Conservation (phyloP, 2,113 vertebrate genomes). For the Sakesphorus luctuosus region DNA sequence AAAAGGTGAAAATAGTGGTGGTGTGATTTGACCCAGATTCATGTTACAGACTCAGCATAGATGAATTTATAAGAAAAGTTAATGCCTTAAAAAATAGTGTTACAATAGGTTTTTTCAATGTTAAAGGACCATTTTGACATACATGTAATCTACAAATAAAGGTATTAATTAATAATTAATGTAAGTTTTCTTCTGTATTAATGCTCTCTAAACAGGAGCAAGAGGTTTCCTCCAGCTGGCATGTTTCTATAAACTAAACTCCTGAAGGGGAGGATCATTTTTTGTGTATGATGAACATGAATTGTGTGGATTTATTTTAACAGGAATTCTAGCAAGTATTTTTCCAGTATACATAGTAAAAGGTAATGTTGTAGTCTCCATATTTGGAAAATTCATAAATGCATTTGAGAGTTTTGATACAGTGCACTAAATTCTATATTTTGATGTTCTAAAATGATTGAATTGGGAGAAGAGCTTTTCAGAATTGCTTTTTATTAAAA, state of each 20-base stretch:
- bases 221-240: neutral
- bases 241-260: neutral
- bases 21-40: neutral
- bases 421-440: neutral
- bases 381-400: neutral
- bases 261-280: accelerated
- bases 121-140: neutral
- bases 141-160: neutral
- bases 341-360: neutral
- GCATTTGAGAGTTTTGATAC: neutral
- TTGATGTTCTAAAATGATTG: neutral
- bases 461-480: neutral
- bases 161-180: neutral
- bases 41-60: neutral
- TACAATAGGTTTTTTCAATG: neutral
- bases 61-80: neutral
- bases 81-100: neutral
- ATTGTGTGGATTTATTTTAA: neutral
- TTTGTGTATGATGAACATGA: neutral
- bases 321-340: neutral
- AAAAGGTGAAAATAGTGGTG: neutral
- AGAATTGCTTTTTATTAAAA: neutral
- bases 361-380: neutral
- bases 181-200: neutral
- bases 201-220: neutral